Conservation (phyloP, 92 coral and sea anemone genomes). For the Zoanthus gigantus region DNA sequence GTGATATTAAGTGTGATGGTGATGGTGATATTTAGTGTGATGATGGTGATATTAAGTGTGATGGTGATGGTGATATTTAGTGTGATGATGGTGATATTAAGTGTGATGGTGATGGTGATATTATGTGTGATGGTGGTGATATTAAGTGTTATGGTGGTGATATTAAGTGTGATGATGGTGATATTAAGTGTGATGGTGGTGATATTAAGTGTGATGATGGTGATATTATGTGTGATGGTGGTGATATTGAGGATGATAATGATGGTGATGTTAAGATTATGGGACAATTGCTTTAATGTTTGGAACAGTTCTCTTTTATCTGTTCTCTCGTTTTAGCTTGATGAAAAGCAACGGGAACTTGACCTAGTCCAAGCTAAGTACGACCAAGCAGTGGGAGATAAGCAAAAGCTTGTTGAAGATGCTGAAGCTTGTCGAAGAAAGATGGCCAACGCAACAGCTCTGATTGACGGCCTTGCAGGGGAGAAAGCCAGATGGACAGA, state of each 20-base stretch:
- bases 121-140: background rate
- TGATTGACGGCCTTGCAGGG: constrained; percentile 98
- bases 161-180: background rate
- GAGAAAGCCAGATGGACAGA: constrained; percentile 99
- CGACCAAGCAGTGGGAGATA: constrained; percentile 96
- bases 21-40: background rate
- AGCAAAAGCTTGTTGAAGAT: constrained; percentile 93
- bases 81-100: background rate
- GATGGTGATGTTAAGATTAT: background rate
- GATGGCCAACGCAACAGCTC: constrained; percentile 97
- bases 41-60: background rate
- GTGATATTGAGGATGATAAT: background rate
- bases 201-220: no score
- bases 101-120: background rate
- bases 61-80: background rate
- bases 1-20: background rate
- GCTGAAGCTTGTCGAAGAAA: constrained; percentile 99
- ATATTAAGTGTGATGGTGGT: background rate
- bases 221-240: background rate
- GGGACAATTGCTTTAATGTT: background rate
- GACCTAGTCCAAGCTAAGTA: constrained; percentile 97
- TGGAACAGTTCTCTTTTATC: background rate
- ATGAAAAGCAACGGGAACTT: constrained; percentile 94
- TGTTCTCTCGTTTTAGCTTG: constrained; percentile 59
- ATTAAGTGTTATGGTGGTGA: background rate